phyloP scores from a whole-genome alignment of 2,797 vertebrate species.

The Sebastes ruberrimus region DNA sequence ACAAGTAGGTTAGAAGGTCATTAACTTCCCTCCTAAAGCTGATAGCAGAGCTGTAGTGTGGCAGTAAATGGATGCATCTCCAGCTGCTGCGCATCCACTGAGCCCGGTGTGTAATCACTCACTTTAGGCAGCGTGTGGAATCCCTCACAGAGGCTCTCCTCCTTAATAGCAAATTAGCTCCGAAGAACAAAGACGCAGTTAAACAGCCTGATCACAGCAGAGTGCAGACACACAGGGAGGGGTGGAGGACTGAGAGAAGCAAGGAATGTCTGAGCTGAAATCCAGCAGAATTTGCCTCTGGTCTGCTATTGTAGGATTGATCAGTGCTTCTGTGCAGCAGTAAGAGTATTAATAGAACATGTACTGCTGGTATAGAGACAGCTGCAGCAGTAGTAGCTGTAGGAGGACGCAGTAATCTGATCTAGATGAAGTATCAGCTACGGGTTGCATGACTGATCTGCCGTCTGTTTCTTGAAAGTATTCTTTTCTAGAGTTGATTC shows the following conservation, averaged over 20 bases:
- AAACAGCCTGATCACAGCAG: neutral
- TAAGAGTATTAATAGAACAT: constrained; percentile 14
- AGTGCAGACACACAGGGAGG: neutral
- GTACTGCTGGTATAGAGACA: neutral
- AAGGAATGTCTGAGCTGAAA: neutral
- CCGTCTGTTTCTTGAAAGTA: neutral
- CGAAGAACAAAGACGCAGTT: neutral
- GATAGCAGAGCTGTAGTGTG: neutral
- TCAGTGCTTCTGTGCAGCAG: neutral
- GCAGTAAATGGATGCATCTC: neutral
- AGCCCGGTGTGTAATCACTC: neutral
- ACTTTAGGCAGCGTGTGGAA: neutral
- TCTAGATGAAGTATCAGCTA: neutral
- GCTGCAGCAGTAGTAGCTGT: constrained; percentile 13
- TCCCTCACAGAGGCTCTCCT: neutral
- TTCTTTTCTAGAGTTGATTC: neutral
- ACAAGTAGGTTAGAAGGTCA: neutral
- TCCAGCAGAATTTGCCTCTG: neutral
- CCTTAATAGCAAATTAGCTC: neutral
- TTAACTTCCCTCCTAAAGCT: neutral
- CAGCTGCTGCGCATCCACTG: neutral
- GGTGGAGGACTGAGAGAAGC: neutral
- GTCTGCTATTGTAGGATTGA: neutral
- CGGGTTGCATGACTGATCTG: neutral
- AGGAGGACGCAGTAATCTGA: constrained; percentile 9